Evolutionary conservation across 2,797 vertebrate genomes (phyloP), one percentile per base, ranked within the genome.

Genomic region (Poecilia velifera): DNA sequence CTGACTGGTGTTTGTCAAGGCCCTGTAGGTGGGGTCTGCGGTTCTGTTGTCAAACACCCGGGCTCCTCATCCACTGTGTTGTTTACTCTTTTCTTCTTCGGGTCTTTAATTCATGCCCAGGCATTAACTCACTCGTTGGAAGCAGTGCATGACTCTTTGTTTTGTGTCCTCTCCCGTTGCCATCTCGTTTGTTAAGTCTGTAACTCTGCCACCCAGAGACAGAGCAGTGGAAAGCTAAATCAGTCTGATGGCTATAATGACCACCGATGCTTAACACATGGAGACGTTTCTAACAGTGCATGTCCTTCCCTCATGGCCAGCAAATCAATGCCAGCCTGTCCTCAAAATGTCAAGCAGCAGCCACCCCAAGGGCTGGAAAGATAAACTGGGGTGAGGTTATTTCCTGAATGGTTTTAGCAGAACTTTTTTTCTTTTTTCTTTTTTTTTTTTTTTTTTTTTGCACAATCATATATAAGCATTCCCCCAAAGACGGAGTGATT

Each of bases 301-400:
- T 84, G 82, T 73, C 66, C 16, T 82, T 89, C 87, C 87, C 90
- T 85, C 5, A 59, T 80, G 80, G 89, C 88, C 36, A 83, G 88
- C 88, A 88, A 92, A 92, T 92, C 91, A 91, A 93, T 93, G 90
- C 87, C 88, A 87, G 84, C 53, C 84, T 86, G 88, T 88, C 86
- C 89, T 92, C 85, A 90, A 92, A 93, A 95, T 92, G 92, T 93
- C 92, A 93, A 90, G 76, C 47, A 73, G 82, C 89, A 87, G 84
- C 82, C 76, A 85, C 82, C 89, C 85, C 28, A 31, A 77, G 79
- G 78, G 78, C 76, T 74, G 87, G 74, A 89, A 86, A 88, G 83
- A 89, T 86, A 88, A 85, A 86, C 64, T 78, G 68, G 72, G 79
- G 79, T 73, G 84, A 90, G 86, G 86, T 86, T 87, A 81, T 88